These are phyloP conservation scores for Trichomycterus rosablanca DNA, from an alignment of 2,113 vertebrate species.

Conservation along the genomic window DNA sequence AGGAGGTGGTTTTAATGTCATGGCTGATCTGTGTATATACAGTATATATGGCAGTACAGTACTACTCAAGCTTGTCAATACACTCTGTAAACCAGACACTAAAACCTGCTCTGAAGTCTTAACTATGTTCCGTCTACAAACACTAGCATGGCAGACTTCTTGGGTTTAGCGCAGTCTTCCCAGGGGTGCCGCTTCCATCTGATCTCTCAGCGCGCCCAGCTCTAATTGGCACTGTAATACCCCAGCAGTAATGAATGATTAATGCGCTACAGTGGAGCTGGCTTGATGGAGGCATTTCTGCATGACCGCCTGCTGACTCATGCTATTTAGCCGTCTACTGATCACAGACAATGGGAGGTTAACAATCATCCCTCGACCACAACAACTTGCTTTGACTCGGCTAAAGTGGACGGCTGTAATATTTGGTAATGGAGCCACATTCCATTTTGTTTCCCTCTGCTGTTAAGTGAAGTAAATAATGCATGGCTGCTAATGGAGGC, in stretches of 20 bases:
- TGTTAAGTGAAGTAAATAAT: slow-evolving; percentile 61
- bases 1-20: no score
- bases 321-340: slow-evolving; percentile 49
- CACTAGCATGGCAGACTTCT: not conserved
- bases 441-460: slow-evolving; percentile 59
- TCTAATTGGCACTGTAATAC: slow-evolving; percentile 67
- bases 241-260: slow-evolving; percentile 64
- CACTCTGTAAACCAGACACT: not conserved
- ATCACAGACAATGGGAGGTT: slow-evolving; percentile 51
- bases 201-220: slow-evolving; percentile 57
- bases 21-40: no score
- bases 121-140: not conserved
- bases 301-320: slow-evolving; percentile 44
- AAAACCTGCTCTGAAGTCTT: slow-evolving; percentile 11
- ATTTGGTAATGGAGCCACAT: slow-evolving; percentile 51
- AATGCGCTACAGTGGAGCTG: slow-evolving; percentile 60
- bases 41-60: no score
- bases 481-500: slow-evolving; percentile 59
- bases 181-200: slow-evolving; percentile 35
- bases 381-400: slow-evolving; percentile 36
- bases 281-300: slow-evolving; percentile 43
- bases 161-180: not conserved
- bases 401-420: slow-evolving; percentile 46
- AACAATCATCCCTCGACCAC: slow-evolving; percentile 38
- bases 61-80: no score